Conservation (phyloP, 2,888 invertebrate genomes). For the Pachycephus smyrnensis region DNA sequence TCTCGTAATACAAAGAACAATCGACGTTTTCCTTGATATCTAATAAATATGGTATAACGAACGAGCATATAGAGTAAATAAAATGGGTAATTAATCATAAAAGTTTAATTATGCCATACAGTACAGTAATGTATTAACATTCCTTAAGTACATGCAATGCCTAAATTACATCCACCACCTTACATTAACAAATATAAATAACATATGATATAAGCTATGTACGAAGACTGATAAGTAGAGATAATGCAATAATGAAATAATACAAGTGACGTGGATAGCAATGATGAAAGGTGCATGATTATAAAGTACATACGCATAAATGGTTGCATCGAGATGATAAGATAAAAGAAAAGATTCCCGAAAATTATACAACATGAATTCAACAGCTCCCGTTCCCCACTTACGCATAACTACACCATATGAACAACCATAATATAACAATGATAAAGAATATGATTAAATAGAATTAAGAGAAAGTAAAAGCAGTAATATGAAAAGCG, state of each 20-base stretch:
- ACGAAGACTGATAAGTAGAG: neutral
- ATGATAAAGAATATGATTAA: constrained; percentile 11
- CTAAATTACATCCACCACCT: constrained; percentile 59
- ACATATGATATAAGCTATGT: constrained; percentile 20
- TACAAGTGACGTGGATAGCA: neutral
- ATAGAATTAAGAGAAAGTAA: neutral
- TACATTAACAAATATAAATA: constrained; percentile 44
- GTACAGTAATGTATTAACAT: constrained; percentile 60
- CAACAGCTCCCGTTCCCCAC: neutral
- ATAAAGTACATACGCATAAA: neutral
- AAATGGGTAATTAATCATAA: constrained; percentile 47
- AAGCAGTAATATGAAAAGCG: constrained; percentile 1
- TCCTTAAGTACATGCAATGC: constrained; percentile 60
- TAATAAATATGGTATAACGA: neutral
- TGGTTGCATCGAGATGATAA: neutral
- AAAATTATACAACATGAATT: constrained; percentile 6
- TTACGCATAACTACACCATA: neutral
- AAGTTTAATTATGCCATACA: constrained; percentile 56
- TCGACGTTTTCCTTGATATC: neutral
- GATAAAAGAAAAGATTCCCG: neutral
- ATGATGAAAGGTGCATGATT: neutral
- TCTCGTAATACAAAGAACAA: neutral
- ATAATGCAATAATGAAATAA: neutral
- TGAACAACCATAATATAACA: neutral
- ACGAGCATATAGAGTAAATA: constrained; percentile 30